A percentile compares a stretch with the other conserved stretches of the same genome.
These are phyloP conservation scores for Oedothorax gibbosus DNA, from an alignment of 1,140 invertebrate genomes.

Conservation along the genomic window DNA sequence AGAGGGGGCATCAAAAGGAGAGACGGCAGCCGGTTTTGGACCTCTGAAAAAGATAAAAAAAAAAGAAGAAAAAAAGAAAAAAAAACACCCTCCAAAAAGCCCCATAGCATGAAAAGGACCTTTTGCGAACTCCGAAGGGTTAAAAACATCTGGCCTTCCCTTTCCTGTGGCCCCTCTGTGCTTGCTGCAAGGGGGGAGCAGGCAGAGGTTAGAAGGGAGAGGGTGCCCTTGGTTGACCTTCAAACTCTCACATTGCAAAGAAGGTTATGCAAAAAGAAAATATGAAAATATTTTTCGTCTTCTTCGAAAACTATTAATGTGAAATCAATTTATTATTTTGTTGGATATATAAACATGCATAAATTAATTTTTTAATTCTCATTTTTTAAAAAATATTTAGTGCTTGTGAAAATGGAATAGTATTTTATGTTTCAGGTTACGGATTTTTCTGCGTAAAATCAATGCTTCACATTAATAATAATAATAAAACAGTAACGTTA, in stretches of 20 bases:
- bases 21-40: neutral
- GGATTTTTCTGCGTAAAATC: too few species aligned
- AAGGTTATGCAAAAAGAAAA: too few species aligned
- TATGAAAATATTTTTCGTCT: too few species aligned
- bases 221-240: slow-evolving; percentile 46
- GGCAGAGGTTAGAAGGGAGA: slow-evolving; percentile 49
- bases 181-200: neutral
- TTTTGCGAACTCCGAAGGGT: slow-evolving; percentile 33
- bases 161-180: slow-evolving; percentile 35
- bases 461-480: too few species aligned
- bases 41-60: neutral
- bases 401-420: too few species aligned
- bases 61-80: slow-evolving; percentile 12
- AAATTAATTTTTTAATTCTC: too few species aligned
- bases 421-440: too few species aligned
- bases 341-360: too few species aligned
- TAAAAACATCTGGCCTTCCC: slow-evolving; percentile 57
- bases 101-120: neutral
- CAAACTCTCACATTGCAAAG: slow-evolving; percentile 4
- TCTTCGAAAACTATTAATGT: too few species aligned
- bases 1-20: slow-evolving; percentile 33
- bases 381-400: too few species aligned
- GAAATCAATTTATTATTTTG: too few species aligned
- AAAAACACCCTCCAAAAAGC: slow-evolving; percentile 12
- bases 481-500: too few species aligned